Conservation (phyloP, 2,797 vertebrate genomes). For the Hylomyscus alleni region DNA sequence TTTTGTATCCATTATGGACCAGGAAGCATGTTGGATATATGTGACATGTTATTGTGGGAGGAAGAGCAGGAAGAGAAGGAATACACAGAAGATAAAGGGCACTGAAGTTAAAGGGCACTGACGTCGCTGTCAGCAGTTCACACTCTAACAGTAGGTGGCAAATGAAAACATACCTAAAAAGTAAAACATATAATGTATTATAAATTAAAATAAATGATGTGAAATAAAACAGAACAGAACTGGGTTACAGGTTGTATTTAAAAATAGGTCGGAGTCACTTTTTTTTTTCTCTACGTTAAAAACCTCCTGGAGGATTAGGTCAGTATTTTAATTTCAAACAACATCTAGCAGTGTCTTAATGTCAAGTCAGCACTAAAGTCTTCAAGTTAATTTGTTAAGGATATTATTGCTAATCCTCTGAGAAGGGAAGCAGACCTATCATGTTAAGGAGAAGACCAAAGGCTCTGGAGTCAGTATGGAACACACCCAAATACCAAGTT, state of each 20-base stretch:
- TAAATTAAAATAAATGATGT: neutral
- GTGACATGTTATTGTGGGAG: neutral
- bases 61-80: neutral
- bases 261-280: neutral
- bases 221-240: neutral
- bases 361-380: constrained; percentile 44
- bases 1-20: neutral
- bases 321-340: constrained; percentile 15
- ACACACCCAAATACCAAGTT: neutral
- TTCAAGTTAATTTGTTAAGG: neutral
- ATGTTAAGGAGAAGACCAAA: neutral
- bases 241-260: neutral
- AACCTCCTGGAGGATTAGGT: neutral
- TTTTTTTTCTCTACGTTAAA: constrained; percentile 14
- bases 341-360: neutral
- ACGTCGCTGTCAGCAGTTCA: neutral
- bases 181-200: neutral
- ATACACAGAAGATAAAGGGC: neutral
- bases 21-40: neutral
- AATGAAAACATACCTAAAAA: neutral
- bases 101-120: neutral
- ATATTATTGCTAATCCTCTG: neutral
- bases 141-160: neutral
- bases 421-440: neutral
- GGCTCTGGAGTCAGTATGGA: neutral